Evolutionary conservation across 2,888 invertebrate genomes (phyloP), one percentile per base, ranked within the genome.

Genomic region (Drosophila siamana): DNA sequence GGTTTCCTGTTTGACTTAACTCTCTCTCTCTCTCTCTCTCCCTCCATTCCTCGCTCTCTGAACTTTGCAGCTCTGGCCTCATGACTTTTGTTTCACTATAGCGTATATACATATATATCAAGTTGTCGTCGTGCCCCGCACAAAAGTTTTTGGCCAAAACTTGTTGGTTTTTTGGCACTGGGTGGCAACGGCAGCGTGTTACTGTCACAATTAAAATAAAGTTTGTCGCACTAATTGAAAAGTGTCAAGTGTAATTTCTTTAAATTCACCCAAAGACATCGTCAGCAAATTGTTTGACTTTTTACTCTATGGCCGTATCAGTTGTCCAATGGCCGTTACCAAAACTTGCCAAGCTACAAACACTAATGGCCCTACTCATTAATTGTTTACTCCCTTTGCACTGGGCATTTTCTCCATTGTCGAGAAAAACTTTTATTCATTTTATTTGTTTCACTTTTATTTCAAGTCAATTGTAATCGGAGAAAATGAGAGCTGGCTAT

Each of bases 171-270:
- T 46, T 61, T 65, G 67, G 56, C 56, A 57, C 50, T 61, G 57
- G 57, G 46, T 70, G 47, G 69, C 59, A 71, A 56, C 65, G 63
- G 68, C 82, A 77, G 74, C 86, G 86, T 88, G 82, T 87, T 89
- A 82, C 86, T 87, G 87, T 88, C 89, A 88, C 90, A 89, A 89
- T 89, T 87, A 87, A 87, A 89, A 82, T 74, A 80, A 89, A 89
- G 72, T 86, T 89, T 88, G 66, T 30, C 54, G 41, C 73, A 83
- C 89, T 86, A 86, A 89, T 86, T 86, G 88, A 86, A 86, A 86
- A 86, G 88, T 83, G 89, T 86, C 89, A 89, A 80, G 81, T 78
- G 67, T 78, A 82, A 75, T 86, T 77, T 86, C 83, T 83, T 75
- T 83, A 86, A 86, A 85, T 82, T 78, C 60, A 44, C 55, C 66